Conservation (phyloP, 1,140 invertebrate genomes). For the Calephelis virginiensis region DNA sequence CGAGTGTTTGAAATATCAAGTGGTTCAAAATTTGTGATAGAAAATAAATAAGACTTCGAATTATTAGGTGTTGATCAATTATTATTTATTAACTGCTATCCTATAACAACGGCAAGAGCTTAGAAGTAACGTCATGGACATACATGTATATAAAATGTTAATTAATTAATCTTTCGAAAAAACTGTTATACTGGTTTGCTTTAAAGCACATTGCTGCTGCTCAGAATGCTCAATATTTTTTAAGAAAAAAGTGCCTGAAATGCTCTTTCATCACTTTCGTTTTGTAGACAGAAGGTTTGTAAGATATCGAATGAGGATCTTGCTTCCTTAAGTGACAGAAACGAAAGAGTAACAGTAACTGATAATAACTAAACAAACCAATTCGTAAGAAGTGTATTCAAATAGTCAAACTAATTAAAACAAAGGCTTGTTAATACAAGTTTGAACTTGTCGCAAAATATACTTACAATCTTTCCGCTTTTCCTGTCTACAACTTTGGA, state of each 20-base stretch:
- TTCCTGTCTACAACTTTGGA: no score
- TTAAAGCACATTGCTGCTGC: slow-evolving; percentile 34
- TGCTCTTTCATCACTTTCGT: slow-evolving; percentile 27
- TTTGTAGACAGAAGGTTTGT: slow-evolving; percentile 37
- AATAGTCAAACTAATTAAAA: no score
- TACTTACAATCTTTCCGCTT: no score
- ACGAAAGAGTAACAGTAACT: background rate
- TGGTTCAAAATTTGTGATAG: slow-evolving; percentile 39
- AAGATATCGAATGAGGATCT: slow-evolving; percentile 33
- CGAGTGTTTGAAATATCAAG: slow-evolving; percentile 39
- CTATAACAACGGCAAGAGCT: slow-evolving; percentile 16
- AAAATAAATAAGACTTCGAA: slow-evolving; percentile 37
- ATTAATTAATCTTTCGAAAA: slow-evolving; percentile 36
- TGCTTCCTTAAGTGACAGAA: slow-evolving; percentile 35
- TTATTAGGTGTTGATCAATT: slow-evolving; percentile 32
- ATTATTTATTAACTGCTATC: slow-evolving; percentile 30
- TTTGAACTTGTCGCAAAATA: no score
- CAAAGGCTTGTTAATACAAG: no score
- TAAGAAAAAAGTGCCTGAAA: slow-evolving; percentile 34
- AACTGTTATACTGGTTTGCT: slow-evolving; percentile 37
- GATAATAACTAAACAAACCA: no score
- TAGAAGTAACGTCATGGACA: slow-evolving; percentile 21
- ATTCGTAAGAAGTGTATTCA: no score
- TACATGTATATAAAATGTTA: slow-evolving; percentile 29
- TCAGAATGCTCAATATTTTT: slow-evolving; percentile 28